Base-by-base conservation (phyloP, 2,888 invertebrate genomes). In the Hydrotaea diabolus region DNA sequence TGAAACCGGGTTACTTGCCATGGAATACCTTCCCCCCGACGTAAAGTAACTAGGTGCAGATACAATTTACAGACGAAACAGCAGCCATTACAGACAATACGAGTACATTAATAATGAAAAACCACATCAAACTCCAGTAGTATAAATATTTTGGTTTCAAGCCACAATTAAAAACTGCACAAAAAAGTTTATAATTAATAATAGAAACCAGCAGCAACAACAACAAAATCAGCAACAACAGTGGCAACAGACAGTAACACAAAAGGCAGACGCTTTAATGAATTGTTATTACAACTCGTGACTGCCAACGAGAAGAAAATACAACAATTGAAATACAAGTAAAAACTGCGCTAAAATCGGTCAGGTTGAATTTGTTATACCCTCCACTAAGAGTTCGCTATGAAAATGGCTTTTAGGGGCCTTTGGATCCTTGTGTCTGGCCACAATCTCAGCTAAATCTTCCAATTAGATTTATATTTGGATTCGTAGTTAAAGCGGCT, bases 241-340 rank as follows among this genome's bases (percentile, higher is more conserved):
- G 21, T 46, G 15, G 43, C 66, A 69, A 15, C 43, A 66, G 21
- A 62, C 72, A 73, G 73, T 79, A 73, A 79, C 81, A 81, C n/a
- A 79, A 79, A 82, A 85, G 62, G 84, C 79, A 85, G 84, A 81
- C 79, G 84, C 69, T 85, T 82, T 79, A 85, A 85, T 85, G 79
- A 82, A 82, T 85, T 79, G 76, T 66, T 74, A 79, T 79, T 81
- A 55, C 73, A 85, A 82, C 78, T 85, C 81, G 84, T 85, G 84
- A 85, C 84, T 81, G 77, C 39, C 21, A 82, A 66, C 43, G 49
- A 78, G 75, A 71, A 71, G n/a, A 80, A 66, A 71, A 49, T 13
- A n/a, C 4, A 69, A 66, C 26, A 46, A 69, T 62, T n/a, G 55
- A 15, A 64, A 53, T 57, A 55, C n/a, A n/a, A n/a, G n/a, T n/a